phyloP scores from a whole-genome alignment of 1,140 invertebrate genomes.

The Mesaphorura yosii region DNA sequence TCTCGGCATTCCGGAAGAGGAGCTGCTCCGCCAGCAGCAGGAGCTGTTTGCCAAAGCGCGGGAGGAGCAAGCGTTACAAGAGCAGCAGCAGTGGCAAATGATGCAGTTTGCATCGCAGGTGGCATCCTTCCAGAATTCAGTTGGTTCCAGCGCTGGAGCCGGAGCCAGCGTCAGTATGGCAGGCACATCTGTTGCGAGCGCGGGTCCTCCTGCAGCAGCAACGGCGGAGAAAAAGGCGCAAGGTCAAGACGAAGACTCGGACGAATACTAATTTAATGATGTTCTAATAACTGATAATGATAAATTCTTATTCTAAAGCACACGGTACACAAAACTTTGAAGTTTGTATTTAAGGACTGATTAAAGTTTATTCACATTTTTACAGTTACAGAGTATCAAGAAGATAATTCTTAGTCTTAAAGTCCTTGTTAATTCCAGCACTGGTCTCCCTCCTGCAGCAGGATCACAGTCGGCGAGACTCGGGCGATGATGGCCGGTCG shows the following conservation, averaged over 20 bases:
- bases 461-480: constrained; percentile 4
- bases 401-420: neutral
- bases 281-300: no score
- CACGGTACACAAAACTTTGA: no score
- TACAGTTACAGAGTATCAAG: no score
- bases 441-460: constrained; percentile 8
- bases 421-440: neutral
- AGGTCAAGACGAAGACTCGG: constrained; percentile 25
- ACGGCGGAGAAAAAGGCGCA: no score
- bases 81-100: constrained; percentile 29
- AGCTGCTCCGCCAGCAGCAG: constrained; percentile 89
- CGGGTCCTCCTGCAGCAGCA: no score
- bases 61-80: constrained; percentile 29
- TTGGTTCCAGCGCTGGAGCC: constrained; percentile 8
- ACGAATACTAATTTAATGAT: constrained; percentile 25
- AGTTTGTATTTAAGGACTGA: no score
- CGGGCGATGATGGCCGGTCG: constrained; percentile 8
- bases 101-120: constrained; percentile 31
- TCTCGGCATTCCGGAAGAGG: constrained; percentile 93
- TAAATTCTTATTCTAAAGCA: no score
- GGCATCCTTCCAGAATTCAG: constrained; percentile 24
- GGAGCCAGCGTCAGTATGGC: no score
- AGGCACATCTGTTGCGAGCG: no score
- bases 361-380: no score
- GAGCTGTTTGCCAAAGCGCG: constrained; percentile 85